Evolutionary conservation across 2,888 invertebrate genomes (phyloP), one percentile per base, ranked within the genome.

Genomic region (Dryadula phaetusa): DNA sequence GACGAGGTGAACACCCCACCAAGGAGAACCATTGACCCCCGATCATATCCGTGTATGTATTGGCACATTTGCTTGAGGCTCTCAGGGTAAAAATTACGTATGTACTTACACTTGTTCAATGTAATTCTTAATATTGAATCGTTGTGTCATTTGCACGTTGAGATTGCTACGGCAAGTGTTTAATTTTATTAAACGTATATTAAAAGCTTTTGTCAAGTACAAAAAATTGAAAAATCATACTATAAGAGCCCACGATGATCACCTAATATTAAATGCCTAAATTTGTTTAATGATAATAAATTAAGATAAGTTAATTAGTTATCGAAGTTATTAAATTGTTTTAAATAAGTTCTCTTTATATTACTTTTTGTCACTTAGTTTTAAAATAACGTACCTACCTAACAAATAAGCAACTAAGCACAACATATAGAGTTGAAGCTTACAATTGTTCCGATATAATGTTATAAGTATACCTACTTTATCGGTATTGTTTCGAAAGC

Each of bases 1-100:
- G 85, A 75, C 73, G 84, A 90, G 92, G 88, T 91, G 89, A 92
- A 92, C 88, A 91, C 81, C 86, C 91, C 85, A 76, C 79, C 90
- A 91, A 91, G 90, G 91, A 90, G 84, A 91, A 86, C 81, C 90
- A 79, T 91, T 92, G 91, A 91, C 90, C 90, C 85, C 76, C 79
- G 77, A 76, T 81, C 81, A 86, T 80, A 87, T 87, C 88, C 88
- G 86, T 79, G 81, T 86, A 79, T 70, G 66, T 64, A 64, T 64
- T 58, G 64, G 64, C 56, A 58, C 58, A 64, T 64, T 47, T 56
- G 40, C 71, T 69, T 66, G 75, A 79, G 78, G 77, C 78, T 69
- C 77, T 74, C 53, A 64, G 69, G 69, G 74, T 70, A 68, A 68
- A 62, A 71, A 64, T 62, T 68, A 66, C 62, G 63, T 68, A 66